Base-by-base conservation (phyloP, 1,140 invertebrate genomes). In the Macrobrachium rosenbergii region DNA sequence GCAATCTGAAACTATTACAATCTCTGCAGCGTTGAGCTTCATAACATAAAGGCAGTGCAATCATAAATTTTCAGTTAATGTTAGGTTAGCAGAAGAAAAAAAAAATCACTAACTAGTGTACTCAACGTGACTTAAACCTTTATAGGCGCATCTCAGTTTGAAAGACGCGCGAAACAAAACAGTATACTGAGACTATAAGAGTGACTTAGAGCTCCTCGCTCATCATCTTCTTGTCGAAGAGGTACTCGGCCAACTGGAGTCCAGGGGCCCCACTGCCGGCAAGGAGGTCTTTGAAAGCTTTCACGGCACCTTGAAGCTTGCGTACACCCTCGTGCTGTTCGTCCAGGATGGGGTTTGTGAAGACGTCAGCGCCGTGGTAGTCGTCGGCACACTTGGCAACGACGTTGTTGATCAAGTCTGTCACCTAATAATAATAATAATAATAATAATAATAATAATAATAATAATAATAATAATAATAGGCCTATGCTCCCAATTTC, bases 291-390 rank as follows among this genome's bases (percentile, higher is more conserved):
- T 83, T 11, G 28, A 75, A 83, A n/a, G 73, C 52, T 16, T 67
- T 19, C 5, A 88, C 45, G 59, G 82, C 80, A 28, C 89, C 88
- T 37, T 88, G 83, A 0, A 88, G 80, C 73, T 90, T 88, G n/a
- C 88, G 89, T 21, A 86, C 45, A 12, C 89, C 88, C 17, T 82
- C 64, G 59, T 89, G 86, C 82, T 89, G 89, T 52, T 89, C 89
- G 23, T 87, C 81, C 58, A 89, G n/a, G 23, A 89, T 88, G 52
- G 89, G 89, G 69, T 89, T 83, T 23, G 89, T 89, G 79, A 89
- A 89, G 7, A 88, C 86, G 77, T 89, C 89, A 10, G 89, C 87
- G 45, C 45, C 89, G 72, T 88, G 87, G 80, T 58, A 90, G 73
- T 90, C 89, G 2, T 82, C n/a, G 1, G 60, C 81, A 64, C 89